phyloP scores from a whole-genome alignment of 2,113 vertebrate genomes.

The Sclerurus mexicanus region DNA sequence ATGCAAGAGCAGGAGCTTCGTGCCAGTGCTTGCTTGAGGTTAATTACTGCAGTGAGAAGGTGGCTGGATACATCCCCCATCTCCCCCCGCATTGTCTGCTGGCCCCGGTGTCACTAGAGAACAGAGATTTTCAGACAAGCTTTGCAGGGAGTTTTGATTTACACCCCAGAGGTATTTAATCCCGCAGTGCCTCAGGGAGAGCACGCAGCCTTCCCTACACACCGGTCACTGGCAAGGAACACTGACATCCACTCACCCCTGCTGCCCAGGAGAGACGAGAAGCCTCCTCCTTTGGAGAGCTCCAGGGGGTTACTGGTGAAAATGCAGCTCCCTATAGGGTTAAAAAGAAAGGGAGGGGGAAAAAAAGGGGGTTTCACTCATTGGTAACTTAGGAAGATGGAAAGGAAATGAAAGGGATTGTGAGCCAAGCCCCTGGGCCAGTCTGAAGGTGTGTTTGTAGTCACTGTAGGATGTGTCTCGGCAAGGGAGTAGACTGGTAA shows the following conservation, averaged over 20 bases:
- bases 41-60: background rate
- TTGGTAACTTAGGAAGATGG: background rate
- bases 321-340: background rate
- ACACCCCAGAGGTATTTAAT: background rate
- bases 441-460: background rate
- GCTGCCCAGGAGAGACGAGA: background rate
- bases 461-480: background rate
- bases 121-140: background rate
- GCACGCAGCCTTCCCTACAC: accelerated
- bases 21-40: constrained; percentile 39
- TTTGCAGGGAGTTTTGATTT: background rate
- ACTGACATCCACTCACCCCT: accelerated
- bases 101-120: background rate
- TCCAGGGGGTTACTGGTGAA: background rate
- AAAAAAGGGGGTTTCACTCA: background rate
- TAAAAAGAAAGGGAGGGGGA: background rate
- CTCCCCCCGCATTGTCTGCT: background rate
- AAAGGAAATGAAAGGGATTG: background rate
- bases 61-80: background rate
- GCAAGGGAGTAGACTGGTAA: background rate
- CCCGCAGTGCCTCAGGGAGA: background rate
- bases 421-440: background rate
- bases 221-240: accelerated
- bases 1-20: constrained; percentile 2
- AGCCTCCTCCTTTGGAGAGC: background rate